Percentiles rank a stretch among this genome's conserved stretches.
Evolutionary conservation across 2,113 vertebrate genomes (phyloP).

Genomic region (Boleophthalmus pectinirostris): DNA sequence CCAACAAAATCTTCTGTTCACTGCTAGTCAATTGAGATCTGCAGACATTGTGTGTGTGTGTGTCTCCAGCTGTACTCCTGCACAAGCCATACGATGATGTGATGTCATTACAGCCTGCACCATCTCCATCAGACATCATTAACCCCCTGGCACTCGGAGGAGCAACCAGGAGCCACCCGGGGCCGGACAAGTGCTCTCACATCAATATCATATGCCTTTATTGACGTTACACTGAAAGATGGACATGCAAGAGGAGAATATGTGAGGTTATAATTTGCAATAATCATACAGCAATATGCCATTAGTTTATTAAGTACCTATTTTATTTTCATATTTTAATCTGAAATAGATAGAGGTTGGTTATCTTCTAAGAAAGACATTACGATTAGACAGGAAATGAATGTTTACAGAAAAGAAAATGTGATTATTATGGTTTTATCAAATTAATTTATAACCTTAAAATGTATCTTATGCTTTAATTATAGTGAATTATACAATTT

Average conservation of each 20-base stretch:
- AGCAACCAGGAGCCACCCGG: background rate
- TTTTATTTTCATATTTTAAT: slow-evolving; percentile 14
- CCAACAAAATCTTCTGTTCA: background rate
- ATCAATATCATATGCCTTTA: slow-evolving; percentile 10
- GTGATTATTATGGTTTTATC: slow-evolving; percentile 9
- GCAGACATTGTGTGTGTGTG: background rate
- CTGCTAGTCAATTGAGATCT: background rate
- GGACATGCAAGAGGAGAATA: background rate
- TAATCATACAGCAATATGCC: slow-evolving; percentile 6
- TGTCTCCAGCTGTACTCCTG: slow-evolving; percentile 4
- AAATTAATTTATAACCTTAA: slow-evolving; percentile 12
- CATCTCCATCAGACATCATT: slow-evolving; percentile 2
- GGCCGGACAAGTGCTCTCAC: slow-evolving; percentile 5
- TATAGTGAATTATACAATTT: background rate
- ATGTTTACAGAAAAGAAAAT: slow-evolving; percentile 11
- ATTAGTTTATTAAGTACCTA: background rate
- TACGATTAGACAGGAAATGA: background rate
- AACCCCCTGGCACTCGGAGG: background rate
- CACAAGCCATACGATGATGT: slow-evolving; percentile 11
- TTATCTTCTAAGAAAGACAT: slow-evolving; percentile 7
- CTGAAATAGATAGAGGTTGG: background rate
- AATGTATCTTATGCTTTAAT: background rate
- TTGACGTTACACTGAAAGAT: background rate
- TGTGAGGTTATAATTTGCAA: slow-evolving; percentile 4
- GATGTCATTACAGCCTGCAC: slow-evolving; percentile 5